Percentiles rank a stretch among this genome's conserved stretches.
These are phyloP conservation scores for Globodera ellingtonae DNA, from an alignment of 1,140 invertebrate genomes.

Conservation along the genomic window DNA sequence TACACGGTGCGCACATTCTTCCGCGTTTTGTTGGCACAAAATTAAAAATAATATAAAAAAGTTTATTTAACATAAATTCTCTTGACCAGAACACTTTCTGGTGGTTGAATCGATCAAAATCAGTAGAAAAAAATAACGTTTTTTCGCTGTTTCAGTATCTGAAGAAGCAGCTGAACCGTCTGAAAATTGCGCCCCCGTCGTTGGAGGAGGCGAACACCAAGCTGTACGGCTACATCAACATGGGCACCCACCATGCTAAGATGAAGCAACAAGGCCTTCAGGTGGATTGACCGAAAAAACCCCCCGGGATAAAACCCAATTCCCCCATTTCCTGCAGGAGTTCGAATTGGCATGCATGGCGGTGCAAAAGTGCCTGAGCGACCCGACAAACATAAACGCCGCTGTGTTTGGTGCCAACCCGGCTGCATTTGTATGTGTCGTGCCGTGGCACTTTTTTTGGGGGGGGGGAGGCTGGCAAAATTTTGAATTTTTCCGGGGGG, in stretches of 20 bases:
- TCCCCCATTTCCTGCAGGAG: neutral
- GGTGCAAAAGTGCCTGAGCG: constrained; percentile 2
- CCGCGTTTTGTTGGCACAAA: neutral
- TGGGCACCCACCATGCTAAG: constrained; percentile 89
- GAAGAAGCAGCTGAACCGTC: constrained; percentile 83
- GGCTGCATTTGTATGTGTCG: constrained; percentile 12
- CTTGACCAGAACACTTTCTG: no score
- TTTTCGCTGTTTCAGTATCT: constrained; percentile 73
- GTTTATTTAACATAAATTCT: no score
- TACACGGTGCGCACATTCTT: constrained; percentile 72
- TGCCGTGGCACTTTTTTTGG: neutral
- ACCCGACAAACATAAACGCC: neutral
- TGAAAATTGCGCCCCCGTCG: constrained; percentile 78
- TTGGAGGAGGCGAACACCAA: constrained; percentile 88
- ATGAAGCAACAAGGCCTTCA: constrained; percentile 77
- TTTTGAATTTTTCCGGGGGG: neutral
- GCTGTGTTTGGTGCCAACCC: neutral
- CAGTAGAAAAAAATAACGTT: neutral
- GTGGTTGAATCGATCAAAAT: constrained; percentile 5
- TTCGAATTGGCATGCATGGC: constrained; percentile 10
- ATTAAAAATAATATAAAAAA: no score
- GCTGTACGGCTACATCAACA: constrained; percentile 81
- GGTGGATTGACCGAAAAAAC: constrained; percentile 10
- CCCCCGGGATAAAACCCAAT: no score
- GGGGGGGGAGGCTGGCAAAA: neutral